These are phyloP conservation scores for Pelodytes ibericus DNA, from an alignment of 2,797 vertebrate species.

Conservation along the genomic window DNA sequence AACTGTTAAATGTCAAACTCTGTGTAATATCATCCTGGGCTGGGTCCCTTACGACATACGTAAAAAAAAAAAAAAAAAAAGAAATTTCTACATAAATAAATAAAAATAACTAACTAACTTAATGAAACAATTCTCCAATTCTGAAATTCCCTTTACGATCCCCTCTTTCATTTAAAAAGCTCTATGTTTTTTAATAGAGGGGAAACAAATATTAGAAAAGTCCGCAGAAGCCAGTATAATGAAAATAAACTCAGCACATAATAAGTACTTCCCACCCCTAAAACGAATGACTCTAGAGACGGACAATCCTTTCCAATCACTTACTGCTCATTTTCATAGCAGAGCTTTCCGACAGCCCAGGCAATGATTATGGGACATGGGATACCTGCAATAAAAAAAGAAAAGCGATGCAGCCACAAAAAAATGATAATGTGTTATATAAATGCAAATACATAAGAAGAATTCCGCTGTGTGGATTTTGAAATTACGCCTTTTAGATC, in stretches of 20 bases:
- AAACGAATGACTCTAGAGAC: background rate
- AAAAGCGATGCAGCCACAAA: slow-evolving; percentile 39
- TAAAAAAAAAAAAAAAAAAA: too few species aligned
- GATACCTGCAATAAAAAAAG: slow-evolving; percentile 77
- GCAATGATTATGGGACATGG: slow-evolving; percentile 92
- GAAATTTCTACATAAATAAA: too few species aligned
- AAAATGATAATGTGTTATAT: slow-evolving; percentile 1
- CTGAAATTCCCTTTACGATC: too few species aligned
- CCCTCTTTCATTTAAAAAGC: too few species aligned
- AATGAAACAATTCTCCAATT: too few species aligned
- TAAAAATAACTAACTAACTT: too few species aligned
- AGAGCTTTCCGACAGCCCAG: slow-evolving; percentile 92
- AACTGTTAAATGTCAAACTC: too few species aligned
- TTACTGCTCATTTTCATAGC: slow-evolving; percentile 96
- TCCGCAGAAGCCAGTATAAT: background rate
- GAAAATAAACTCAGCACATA: background rate
- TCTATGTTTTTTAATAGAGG: too few species aligned
- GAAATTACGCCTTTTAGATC: background rate
- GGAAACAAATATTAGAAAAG: too few species aligned
- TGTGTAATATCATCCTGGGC: too few species aligned
- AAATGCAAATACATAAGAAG: background rate
- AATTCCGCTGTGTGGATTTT: too few species aligned
- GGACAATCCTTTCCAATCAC: slow-evolving; percentile 60
- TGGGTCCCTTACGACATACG: too few species aligned
- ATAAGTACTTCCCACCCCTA: background rate